Conservation (phyloP, 2,797 vertebrate species). For the Crocidura indochinensis region DNA sequence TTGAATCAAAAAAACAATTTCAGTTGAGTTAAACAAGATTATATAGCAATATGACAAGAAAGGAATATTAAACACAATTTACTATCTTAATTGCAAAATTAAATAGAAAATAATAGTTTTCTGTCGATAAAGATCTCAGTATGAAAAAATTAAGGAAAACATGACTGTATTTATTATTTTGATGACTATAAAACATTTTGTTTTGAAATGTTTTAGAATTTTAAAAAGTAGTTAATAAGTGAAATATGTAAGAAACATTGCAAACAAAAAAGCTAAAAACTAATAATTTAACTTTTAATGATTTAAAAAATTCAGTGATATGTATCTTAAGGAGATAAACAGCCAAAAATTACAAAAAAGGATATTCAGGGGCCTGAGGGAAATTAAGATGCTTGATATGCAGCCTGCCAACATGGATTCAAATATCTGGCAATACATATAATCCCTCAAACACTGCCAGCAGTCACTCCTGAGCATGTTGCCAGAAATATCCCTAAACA, state of each 20-base stretch:
- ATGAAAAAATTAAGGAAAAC: conserved; percentile 2
- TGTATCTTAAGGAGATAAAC: background rate
- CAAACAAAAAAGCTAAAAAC: background rate
- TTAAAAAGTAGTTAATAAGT: background rate
- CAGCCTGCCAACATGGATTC: no score
- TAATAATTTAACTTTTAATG: background rate
- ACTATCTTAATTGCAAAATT: conserved; percentile 35
- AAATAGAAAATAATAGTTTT: conserved; percentile 1
- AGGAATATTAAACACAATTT: background rate
- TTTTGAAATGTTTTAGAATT: no score
- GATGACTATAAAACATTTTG: background rate
- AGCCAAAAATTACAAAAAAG: background rate
- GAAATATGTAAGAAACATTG: background rate
- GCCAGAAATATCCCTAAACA: no score
- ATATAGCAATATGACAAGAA: conserved; percentile 24
- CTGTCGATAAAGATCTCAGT: conserved; percentile 14
- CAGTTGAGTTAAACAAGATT: conserved; percentile 9
- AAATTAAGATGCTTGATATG: no score
- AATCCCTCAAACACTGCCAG: no score
- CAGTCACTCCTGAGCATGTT: no score
- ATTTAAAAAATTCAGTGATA: background rate
- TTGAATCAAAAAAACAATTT: conserved; percentile 30
- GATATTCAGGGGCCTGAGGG: no score
- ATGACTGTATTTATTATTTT: background rate
- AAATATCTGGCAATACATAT: no score